Percentiles rank a stretch among this genome's conserved stretches.
phyloP scores from a whole-genome alignment of 1,140 invertebrate species.

The Zaprionus camerounensis region DNA sequence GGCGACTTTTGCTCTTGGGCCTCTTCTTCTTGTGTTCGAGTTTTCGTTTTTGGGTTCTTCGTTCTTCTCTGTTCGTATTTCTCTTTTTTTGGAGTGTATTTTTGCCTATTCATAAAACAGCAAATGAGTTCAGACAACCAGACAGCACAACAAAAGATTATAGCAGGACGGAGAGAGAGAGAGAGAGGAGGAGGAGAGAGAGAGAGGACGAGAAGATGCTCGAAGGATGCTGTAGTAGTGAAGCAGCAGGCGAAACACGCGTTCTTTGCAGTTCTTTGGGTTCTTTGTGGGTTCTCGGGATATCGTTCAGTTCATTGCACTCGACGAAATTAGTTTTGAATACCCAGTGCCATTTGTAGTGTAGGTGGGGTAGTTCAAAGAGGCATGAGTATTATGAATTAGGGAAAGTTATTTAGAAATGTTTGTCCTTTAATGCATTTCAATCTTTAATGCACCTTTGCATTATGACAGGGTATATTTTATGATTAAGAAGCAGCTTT shows the following conservation, averaged over 20 bases:
- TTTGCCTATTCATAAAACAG: conserved; percentile 82
- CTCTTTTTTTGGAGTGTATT: conserved; percentile 57
- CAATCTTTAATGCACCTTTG: too few species aligned
- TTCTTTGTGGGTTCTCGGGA: conserved; percentile 12
- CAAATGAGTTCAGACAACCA: conserved; percentile 74
- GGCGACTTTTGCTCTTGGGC: conserved; percentile 76
- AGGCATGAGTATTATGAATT: background rate
- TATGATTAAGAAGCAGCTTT: background rate
- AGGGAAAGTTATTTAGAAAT: background rate
- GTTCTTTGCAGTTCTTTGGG: conserved; percentile 15
- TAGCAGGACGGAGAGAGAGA: conserved; percentile 36
- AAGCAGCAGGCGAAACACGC: background rate
- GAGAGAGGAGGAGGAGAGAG: conserved; percentile 28
- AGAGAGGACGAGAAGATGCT: background rate
- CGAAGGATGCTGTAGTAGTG: conserved; percentile 63
- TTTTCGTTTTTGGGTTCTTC: conserved; percentile 27
- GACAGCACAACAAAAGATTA: conserved; percentile 67
- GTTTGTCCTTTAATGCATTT: too few species aligned
- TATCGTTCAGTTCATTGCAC: conserved; percentile 67
- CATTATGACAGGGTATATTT: conserved; percentile 8
- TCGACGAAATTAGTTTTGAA: conserved; percentile 71
- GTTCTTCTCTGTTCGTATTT: conserved; percentile 18
- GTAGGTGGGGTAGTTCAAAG: background rate
- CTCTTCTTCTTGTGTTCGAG: background rate
- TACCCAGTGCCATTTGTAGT: conserved; percentile 15